phyloP scores from a whole-genome alignment of 2,797 vertebrate species.

The Chelon labrosus region DNA sequence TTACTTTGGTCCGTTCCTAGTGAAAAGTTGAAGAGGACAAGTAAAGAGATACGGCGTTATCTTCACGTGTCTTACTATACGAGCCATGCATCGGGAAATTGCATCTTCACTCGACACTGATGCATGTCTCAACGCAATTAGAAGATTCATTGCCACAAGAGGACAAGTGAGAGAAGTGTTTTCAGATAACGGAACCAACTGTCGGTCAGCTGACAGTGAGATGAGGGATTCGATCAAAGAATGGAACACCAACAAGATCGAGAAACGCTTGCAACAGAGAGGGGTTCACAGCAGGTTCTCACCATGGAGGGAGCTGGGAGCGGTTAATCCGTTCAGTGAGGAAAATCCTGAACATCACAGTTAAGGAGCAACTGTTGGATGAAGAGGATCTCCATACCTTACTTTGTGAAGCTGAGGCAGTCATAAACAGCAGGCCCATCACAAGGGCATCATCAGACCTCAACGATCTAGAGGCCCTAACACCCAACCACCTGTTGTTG shows the following conservation, averaged over 20 bases:
- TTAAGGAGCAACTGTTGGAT: conserved; percentile 27
- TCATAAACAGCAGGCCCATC: conserved; percentile 41
- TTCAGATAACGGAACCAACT: conserved; percentile 37
- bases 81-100: conserved; percentile 4
- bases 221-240: neutral
- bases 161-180: conserved; percentile 30
- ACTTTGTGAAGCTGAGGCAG: conserved; percentile 32
- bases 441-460: conserved; percentile 28
- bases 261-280: neutral
- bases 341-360: conserved; percentile 6
- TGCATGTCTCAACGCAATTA: conserved; percentile 20
- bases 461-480: conserved; percentile 24
- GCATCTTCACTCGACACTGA: conserved; percentile 29
- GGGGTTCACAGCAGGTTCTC: conserved; percentile 21
- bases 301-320: conserved; percentile 34
- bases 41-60: no score
- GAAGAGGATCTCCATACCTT: conserved; percentile 31
- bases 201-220: neutral
- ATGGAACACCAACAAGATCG: conserved; percentile 15
- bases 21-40: no score
- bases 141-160: conserved; percentile 33
- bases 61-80: neutral
- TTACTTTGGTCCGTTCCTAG: no score
- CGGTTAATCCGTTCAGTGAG: conserved; percentile 9
- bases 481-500: conserved; percentile 14